phyloP scores from a whole-genome alignment of 2,888 invertebrate genomes.

The Ophion slaviceki region DNA sequence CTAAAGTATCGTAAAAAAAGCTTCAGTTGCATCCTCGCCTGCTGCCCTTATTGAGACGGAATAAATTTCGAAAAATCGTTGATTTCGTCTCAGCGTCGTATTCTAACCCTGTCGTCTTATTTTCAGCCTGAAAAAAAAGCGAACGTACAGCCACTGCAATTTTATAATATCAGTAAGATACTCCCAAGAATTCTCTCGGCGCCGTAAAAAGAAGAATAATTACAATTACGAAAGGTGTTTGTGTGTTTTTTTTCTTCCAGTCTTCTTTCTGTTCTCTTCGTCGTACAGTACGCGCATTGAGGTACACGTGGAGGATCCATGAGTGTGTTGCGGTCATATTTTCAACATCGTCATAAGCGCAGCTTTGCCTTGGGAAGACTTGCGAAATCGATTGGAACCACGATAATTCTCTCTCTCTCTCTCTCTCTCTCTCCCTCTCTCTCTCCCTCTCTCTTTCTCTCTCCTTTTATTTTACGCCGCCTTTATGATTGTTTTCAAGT shows the following conservation, averaged over 20 bases:
- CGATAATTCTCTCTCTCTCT: constrained; percentile 74
- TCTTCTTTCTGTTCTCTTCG: neutral
- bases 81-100: neutral
- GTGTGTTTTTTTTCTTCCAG: neutral
- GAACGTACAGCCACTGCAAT: neutral
- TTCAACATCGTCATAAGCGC: constrained; percentile 60
- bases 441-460: constrained; percentile 62
- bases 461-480: constrained; percentile 35
- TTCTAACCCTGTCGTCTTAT: neutral
- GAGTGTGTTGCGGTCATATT: constrained; percentile 56
- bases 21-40: neutral
- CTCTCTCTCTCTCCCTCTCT: constrained; percentile 60
- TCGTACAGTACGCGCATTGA: constrained; percentile 12
- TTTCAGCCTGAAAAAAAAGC: neutral
- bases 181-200: constrained; percentile 17
- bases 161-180: constrained; percentile 32
- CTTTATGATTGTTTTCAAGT: constrained; percentile 75
- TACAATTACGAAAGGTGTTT: constrained; percentile 23
- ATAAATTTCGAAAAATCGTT: neutral
- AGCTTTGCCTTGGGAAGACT: constrained; percentile 77
- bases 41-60: too few species aligned
- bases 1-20: neutral
- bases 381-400: constrained; percentile 80
- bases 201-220: constrained; percentile 27
- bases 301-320: constrained; percentile 45